These are phyloP conservation scores for Drosophila lini DNA, from an alignment of 1,140 invertebrate species.

Conservation along the genomic window DNA sequence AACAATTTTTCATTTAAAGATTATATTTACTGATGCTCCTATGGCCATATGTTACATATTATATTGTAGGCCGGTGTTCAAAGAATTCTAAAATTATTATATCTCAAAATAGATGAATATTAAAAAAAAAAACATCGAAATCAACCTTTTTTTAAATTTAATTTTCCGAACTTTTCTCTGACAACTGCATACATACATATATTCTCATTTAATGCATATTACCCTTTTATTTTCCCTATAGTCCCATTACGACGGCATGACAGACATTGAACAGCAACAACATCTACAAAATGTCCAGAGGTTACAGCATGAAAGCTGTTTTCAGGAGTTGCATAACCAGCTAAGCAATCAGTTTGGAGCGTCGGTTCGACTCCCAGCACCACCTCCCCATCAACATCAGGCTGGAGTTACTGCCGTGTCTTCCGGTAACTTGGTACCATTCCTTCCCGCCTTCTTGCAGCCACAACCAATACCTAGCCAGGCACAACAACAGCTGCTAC, in stretches of 20 bases:
- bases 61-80: too few relatives aligned
- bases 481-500: conserved; percentile 52
- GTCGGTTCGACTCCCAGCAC: conserved; percentile 25
- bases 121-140: too few relatives aligned
- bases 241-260: conserved; percentile 69
- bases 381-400: conserved; percentile 44
- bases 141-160: too few relatives aligned
- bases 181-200: too few relatives aligned
- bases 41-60: too few relatives aligned
- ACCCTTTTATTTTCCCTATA: conserved; percentile 25
- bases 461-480: conserved; percentile 41
- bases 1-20: too few relatives aligned
- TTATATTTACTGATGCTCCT: too few relatives aligned
- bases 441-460: conserved; percentile 68
- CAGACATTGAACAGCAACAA: conserved; percentile 68
- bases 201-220: neutral
- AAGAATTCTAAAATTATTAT: too few relatives aligned
- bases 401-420: conserved; percentile 8
- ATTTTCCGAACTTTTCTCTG: too few relatives aligned
- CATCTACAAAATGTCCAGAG: conserved; percentile 63
- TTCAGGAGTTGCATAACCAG: conserved; percentile 73
- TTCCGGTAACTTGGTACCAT: conserved; percentile 58
- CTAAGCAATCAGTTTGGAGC: conserved; percentile 55
- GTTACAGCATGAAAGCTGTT: conserved; percentile 62
- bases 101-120: too few relatives aligned